Evolutionary conservation across 2,113 vertebrate genomes (phyloP), one percentile per base, ranked within the genome.

Genomic region (Aepyceros melampus): DNA sequence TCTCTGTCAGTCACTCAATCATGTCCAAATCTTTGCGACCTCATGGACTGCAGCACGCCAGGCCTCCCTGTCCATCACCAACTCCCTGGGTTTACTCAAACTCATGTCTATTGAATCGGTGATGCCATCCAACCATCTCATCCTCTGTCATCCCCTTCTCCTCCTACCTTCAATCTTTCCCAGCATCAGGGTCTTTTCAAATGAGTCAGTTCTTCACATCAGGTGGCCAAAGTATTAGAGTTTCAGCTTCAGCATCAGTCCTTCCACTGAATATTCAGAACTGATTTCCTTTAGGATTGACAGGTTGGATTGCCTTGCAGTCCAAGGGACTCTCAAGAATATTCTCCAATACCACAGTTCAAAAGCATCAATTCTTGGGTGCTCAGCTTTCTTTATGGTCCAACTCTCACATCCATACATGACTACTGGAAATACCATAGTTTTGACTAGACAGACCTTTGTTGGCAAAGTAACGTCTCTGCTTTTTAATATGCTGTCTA

Each of bases 21-120:
- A 0, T 67, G 64, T 67, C 64, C 0, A 2, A 36, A 4, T 36
- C 17, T 67, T 67, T 71, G 17, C 0, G 2, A 71, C n/a, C 17
- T 4, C 64, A 36, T 71, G n/a, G 17, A 36, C n/a, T 36, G n/a
- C 17, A 71, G 64, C 64, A 71, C 0, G 9, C 17, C n/a, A 71
- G 64, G 64, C 33, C n/a, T 71, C 17, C 33, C 64, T 71, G 17
- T 36, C 17, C 33, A 36, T 67, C 31, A 67, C 64, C 64, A 10
- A 67, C 33, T 67, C 16, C 33, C 17, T 9, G 33, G 16, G 16
- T 67, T n/a, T 19, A 67, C 33, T n/a, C 33, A 19, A 67, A n/a
- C 64, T n/a, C 64, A 67, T 67, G 33, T 21, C 64, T 33, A 67
- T 19, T 67, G 33, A 67, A 16, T 67, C 2, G 0, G 64, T 19